Base-by-base conservation (phyloP, 1,140 invertebrate species). In the Musca domestica region DNA sequence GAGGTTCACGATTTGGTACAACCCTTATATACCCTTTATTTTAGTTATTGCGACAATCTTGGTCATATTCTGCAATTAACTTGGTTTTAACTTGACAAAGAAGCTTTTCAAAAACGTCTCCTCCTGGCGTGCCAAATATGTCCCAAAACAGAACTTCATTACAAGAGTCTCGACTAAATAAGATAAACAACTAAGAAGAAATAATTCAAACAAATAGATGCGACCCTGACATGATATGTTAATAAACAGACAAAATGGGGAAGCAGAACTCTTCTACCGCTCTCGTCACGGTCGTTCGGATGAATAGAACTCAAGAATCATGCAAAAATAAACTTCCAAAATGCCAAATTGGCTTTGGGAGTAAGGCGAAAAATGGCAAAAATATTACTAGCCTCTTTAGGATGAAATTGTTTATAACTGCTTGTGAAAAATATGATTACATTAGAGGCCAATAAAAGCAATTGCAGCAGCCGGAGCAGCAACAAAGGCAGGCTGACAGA, bases 141-240 rank as follows among this genome's bases (percentile, higher is more conserved):
- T 15, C 23, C 17, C 48, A 20, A 10, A 51, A 19, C 48, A 51
- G 48, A 10, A 4, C 10, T n/a, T 15, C 2, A 4, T 15, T n/a
- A 6, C 10, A 48, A 48, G 12, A 48, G 1, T 1, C 47, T 27
- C 56, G 41, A 61, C 27, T 2, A 34, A 23, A 61, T 12, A 0
- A 20, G 27, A 61, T 61, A 61, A 61, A 61, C 27, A 61, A 61
- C 56, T 61, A 27, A 61, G 30, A 22, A 61, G 3, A 34, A 41
- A 61, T 61, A 61, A 61, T 61, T 61, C 56, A 61, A 61, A 61
- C 30, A 61, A 20, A 41, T 17, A 41, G 27, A 61, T 30, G 25
- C 54, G 54, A 58, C 54, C 54, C 54, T 58, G 54, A 58, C 54
- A 58, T 61, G 27, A 61, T 41, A 61, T 54, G 52, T 54, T 23